Base-by-base conservation (phyloP, 2,113 vertebrate species). In the Oncorhynchus masou region DNA sequence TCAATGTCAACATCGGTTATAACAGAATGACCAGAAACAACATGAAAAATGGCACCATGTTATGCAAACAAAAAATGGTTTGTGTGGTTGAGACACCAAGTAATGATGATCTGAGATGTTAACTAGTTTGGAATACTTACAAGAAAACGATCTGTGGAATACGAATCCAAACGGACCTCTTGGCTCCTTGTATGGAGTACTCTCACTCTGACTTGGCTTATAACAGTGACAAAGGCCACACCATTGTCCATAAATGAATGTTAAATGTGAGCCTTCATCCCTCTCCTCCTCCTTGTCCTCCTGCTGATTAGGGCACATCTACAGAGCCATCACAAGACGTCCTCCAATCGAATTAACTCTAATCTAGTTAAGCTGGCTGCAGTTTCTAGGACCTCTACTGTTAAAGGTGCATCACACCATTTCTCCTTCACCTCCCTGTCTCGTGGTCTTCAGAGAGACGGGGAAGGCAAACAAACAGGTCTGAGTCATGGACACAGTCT, bases 331-430 rank as follows among this genome's bases (percentile, higher is more conserved):
- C 89, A 91, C 89, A 83, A 88, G 86, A 87, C 80, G 15, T 73
- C 66, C 72, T 80, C 81, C 79, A 91, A 92, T 93, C 91, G 88
- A 86, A 90, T 93, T 85, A 90, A 31, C 68, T 29, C 4, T 89
- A 93, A 93, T 93, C 90, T 84, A n/a, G 71, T 91, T 90, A 90
- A 74, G 80, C 74, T 15, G 9, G 68, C 78, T 81, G 57, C 25
- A 13, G 78, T 29, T 75, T 64, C 85, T 69, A 48, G 64, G 86
- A 78, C 62, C 27, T 81, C 48, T 19, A 54, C 3, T 77, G 73
- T 65, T 79, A 83, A 85, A 80, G 77, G 70, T 12, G 68, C 80
- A 54, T 11, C 16, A 49, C 13, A 1, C 78, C 62, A 24, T 64
- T 74, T 60, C 64, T 65, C 68, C 49, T 65, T 49, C 15, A 1